Percentiles rank a stretch among this genome's conserved stretches.
These are phyloP conservation scores for Shargacucullia verbasci DNA, from an alignment of 2,888 invertebrate species.

Conservation along the genomic window DNA sequence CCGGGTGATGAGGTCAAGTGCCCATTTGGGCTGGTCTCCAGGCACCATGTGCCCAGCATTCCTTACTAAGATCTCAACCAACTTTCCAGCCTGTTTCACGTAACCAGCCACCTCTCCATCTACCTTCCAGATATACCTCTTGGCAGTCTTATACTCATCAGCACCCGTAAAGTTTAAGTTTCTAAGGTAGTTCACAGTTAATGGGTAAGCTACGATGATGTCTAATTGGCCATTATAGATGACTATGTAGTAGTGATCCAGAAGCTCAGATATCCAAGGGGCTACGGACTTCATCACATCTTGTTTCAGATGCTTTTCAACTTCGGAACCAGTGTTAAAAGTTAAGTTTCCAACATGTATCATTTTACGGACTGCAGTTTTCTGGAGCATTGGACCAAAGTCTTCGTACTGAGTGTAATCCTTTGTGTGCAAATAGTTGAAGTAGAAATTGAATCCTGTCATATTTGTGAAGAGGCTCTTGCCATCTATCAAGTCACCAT, in stretches of 20 bases:
- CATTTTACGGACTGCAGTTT: slow-evolving; percentile 90
- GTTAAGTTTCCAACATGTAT: slow-evolving; percentile 95
- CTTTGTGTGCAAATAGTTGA: slow-evolving; percentile 91
- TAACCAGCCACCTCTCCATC: slow-evolving; percentile 93
- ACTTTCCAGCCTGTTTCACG: slow-evolving; percentile 91
- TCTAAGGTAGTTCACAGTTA: slow-evolving; percentile 94
- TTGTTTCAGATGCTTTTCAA: slow-evolving; percentile 91
- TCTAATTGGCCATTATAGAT: slow-evolving; percentile 97
- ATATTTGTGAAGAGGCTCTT: slow-evolving; percentile 91
- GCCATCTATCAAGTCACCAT: slow-evolving; percentile 90
- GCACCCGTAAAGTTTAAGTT: slow-evolving; percentile 92
- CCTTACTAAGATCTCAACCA: slow-evolving; percentile 93
- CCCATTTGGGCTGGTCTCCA: slow-evolving; percentile 93
- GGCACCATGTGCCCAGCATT: slow-evolving; percentile 96
- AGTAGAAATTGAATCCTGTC: slow-evolving; percentile 93
- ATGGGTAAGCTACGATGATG: slow-evolving; percentile 96
- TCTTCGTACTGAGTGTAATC: slow-evolving; percentile 86
- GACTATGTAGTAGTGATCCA: slow-evolving; percentile 92
- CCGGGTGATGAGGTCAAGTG: slow-evolving; percentile 92
- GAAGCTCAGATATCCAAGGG: slow-evolving; percentile 91
- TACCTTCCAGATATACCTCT: slow-evolving; percentile 92
- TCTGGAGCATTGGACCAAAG: slow-evolving; percentile 91
- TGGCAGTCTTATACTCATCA: slow-evolving; percentile 90
- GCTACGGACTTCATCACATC: slow-evolving; percentile 96
- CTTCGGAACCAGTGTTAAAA: slow-evolving; percentile 90